Percentiles rank a stretch among this genome's conserved stretches.
Evolutionary conservation across 2,113 vertebrate species (phyloP).

Genomic region (Dasyprocta punctata): DNA sequence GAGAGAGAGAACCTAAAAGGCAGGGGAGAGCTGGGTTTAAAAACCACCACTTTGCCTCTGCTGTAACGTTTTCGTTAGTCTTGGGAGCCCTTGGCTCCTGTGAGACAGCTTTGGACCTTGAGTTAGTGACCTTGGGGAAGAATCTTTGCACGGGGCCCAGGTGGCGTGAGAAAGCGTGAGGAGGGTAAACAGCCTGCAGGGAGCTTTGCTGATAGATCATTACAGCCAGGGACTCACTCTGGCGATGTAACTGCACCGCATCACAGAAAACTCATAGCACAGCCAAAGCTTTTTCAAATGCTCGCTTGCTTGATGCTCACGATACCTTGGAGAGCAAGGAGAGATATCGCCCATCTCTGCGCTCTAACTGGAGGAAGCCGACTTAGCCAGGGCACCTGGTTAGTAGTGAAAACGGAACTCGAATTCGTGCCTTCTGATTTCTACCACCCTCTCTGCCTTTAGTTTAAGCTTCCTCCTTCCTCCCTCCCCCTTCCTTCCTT

Average conservation of each 20-base stretch:
- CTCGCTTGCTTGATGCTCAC: background rate
- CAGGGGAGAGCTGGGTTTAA: background rate
- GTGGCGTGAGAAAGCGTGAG: background rate
- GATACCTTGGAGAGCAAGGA: background rate
- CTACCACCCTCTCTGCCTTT: background rate
- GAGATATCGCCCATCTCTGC: background rate
- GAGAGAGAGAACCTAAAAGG: background rate
- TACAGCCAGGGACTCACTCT: background rate
- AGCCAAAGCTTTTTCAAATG: background rate
- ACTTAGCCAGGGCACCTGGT: background rate
- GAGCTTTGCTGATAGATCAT: background rate
- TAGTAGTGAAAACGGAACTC: background rate
- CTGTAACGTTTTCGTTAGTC: conserved; percentile 54
- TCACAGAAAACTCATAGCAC: background rate
- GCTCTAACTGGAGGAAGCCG: background rate
- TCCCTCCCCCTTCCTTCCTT: no score
- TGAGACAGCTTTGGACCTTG: background rate
- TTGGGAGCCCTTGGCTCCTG: background rate
- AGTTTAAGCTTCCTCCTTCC: background rate
- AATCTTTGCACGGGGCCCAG: background rate
- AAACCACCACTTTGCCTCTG: conserved; percentile 15
- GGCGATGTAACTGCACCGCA: background rate
- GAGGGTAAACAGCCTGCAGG: background rate
- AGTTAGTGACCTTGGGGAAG: background rate
- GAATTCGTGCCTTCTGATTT: background rate